Percentiles rank a stretch among this genome's conserved stretches.
Conservation (phyloP, 1,140 invertebrate genomes). For the Heliothis virescens region DNA sequence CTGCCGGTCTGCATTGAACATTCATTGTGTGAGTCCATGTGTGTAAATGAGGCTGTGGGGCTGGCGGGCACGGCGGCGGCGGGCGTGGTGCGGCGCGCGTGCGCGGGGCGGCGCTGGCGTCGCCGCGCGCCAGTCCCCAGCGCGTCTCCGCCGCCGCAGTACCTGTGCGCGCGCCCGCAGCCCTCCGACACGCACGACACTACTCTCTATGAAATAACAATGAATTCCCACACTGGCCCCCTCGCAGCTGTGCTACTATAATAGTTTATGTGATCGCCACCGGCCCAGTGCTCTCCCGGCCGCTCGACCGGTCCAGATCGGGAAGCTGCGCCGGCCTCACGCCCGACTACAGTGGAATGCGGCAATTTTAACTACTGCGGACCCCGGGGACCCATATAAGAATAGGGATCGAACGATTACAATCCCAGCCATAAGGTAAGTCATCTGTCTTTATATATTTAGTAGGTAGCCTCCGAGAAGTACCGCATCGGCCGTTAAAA, state of each 20-base stretch:
- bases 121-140: slow-evolving; percentile 74
- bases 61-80: slow-evolving; percentile 57
- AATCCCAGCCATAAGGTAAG: slow-evolving; percentile 69
- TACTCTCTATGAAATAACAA: slow-evolving; percentile 70
- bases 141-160: slow-evolving; percentile 62
- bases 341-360: slow-evolving; percentile 83
- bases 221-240: slow-evolving; percentile 60
- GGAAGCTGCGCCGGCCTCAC: slow-evolving; percentile 81
- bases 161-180: slow-evolving; percentile 59
- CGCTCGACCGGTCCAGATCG: slow-evolving; percentile 81
- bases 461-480: neutral
- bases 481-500: slow-evolving; percentile 13
- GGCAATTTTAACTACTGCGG: slow-evolving; percentile 85
- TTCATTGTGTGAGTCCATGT: slow-evolving; percentile 62
- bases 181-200: slow-evolving; percentile 54
- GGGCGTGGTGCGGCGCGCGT: slow-evolving; percentile 46
- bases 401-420: slow-evolving; percentile 73
- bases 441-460: slow-evolving; percentile 33
- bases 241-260: slow-evolving; percentile 67
- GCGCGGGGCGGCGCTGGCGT: slow-evolving; percentile 75
- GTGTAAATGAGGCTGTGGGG: slow-evolving; percentile 71
- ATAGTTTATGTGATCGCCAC: slow-evolving; percentile 78
- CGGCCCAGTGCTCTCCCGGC: slow-evolving; percentile 55
- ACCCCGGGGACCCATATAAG: slow-evolving; percentile 76
- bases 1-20: slow-evolving; percentile 55